These are phyloP conservation scores for Steatocranus sp. DNA, from an alignment of 2,797 vertebrate species.

Conservation along the genomic window DNA sequence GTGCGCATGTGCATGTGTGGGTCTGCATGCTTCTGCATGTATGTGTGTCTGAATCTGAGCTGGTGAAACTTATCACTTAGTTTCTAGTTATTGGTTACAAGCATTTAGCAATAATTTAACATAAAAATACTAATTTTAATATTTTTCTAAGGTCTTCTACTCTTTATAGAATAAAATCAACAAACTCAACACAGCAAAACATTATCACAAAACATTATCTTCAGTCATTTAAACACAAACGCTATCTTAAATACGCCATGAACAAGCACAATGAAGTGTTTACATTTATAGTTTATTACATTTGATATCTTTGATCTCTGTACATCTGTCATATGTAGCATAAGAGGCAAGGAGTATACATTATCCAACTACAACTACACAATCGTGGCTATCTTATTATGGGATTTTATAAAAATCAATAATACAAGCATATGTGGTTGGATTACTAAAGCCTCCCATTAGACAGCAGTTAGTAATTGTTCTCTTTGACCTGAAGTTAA, in stretches of 20 bases:
- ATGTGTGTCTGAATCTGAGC: not conserved
- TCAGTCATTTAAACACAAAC: not conserved
- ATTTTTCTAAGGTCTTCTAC: not conserved
- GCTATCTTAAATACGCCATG: not conserved
- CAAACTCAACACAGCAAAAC: not conserved
- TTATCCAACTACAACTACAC: conserved; percentile 21
- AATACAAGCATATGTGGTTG: not conserved
- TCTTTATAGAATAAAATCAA: not conserved
- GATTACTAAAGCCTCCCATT: conserved; percentile 29
- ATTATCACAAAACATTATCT: not conserved
- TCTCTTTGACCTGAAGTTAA: not conserved
- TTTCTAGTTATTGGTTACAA: conserved; percentile 23
- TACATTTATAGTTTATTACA: not conserved
- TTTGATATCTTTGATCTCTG: not conserved
- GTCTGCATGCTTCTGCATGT: not conserved
- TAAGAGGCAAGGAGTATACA: not conserved
- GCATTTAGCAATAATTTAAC: not conserved
- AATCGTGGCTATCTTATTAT: conserved; percentile 59
- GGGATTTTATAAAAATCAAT: conserved; percentile 37
- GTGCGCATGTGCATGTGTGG: not conserved
- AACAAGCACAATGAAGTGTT: not conserved
- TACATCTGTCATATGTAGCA: not conserved
- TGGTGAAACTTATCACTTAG: conserved; percentile 24
- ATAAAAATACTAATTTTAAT: not conserved
- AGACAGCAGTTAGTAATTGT: conserved; percentile 12